Evolutionary conservation across 1,140 invertebrate genomes (phyloP), one percentile per base, ranked within the genome.

Genomic region (Aphaenogaster floridana): DNA sequence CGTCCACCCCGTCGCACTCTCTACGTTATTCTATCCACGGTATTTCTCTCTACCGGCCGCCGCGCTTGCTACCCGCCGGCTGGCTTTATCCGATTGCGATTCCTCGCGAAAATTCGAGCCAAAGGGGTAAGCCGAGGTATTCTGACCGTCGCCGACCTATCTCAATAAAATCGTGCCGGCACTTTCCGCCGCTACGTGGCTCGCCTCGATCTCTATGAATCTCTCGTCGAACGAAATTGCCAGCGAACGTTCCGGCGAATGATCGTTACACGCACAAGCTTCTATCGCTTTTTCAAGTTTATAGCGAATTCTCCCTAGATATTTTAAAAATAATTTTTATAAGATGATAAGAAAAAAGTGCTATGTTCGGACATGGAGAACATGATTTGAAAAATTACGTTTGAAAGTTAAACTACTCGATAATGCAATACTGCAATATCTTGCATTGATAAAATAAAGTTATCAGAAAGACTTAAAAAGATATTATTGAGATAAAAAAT

Each of bases 11-110:
- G 89, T 90, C 92, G 72, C 81, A 50, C 87, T 81, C 63, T 76
- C 69, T 84, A 71, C 78, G 83, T 85, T 90, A 89, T 91, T 89
- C 86, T 86, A 88, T 87, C 85, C 87, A 86, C 89, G 87, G 86
- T 87, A 79, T 92, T 92, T 93, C 87, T 86, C 61, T 89, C 76
- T 68, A 76, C 68, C 80, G 86, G 59, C 72, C 66, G 64, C 45
- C 74, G 50, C 69, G 66, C 64, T 72, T 11, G 68, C 52, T 63
- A 59, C 87, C 59, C 61, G 59, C 78, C 36, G 78, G 78, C 50
- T 71, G 36, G 84, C 84, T 84, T 84, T 84, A 84, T 87, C 69
- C 88, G 76, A 89, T 89, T 88, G 86, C 83, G 79, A 68, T 76
- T 87, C 81, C 87, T 89, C 76, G 79, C 78, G 81, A 34, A 81